Base-by-base conservation (phyloP, 2,113 vertebrate genomes). In the Cebidichthys violaceus region DNA sequence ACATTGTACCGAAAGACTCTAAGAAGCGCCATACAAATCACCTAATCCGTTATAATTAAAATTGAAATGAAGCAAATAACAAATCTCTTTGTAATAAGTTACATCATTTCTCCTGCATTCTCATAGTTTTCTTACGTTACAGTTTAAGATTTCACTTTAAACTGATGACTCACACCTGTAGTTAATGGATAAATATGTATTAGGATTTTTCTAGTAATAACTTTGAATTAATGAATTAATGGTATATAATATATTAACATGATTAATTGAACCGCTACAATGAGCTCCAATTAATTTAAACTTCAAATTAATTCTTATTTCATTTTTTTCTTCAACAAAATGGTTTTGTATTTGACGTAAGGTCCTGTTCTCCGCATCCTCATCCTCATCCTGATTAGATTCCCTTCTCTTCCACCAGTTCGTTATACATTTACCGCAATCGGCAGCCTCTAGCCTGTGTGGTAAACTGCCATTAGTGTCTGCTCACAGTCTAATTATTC, bases 401-500 rank as follows among this genome's bases (percentile, higher is more conserved):
- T 73, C 29, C 9, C 68, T 59, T 89, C 87, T 31, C 70, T 35
- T 78, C 35, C 11, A 6, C 47, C 20, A 5, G 29, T 81, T 82
- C 50, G 62, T 88, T 67, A 71, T 62, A 45, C 8, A 61, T 83
- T 86, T 71, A 81, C 66, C 3, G 77, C 72, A 57, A 31, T 37
- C 3, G 27, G 33, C 66, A 70, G 61, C 72, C 41, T 82, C 33
- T 64, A 62, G 77, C 27, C 47, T 72, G 35, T 70, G 86, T 75
- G 82, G 81, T 90, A 86, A 90, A 83, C 81, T 72, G 20, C 71
- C 70, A 90, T 86, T 81, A 83, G 74, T 87, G 81, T 83, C 72
- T 57, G 65, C 73, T 89, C 81, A 75, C 62, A 85, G 77, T 83
- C 68, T 70, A 89, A 90, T 93, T 89, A 88, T 79, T 84, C 41